Evolutionary conservation across 2,888 invertebrate genomes (phyloP).

Genomic region (Eupithecia dodoneata): DNA sequence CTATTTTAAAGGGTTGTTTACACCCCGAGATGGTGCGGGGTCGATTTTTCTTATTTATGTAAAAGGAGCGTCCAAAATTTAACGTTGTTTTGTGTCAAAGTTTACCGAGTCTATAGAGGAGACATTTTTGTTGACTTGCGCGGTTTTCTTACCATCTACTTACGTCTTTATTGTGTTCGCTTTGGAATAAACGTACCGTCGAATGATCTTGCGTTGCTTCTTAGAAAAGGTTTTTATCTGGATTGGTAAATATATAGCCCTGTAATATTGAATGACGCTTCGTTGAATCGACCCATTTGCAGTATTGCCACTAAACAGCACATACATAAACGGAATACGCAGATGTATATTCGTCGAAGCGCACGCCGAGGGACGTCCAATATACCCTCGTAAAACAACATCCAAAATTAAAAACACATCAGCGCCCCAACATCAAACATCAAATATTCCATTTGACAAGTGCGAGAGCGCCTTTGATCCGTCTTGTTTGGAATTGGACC

Average conservation of each 20-base stretch:
- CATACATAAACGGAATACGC: constrained; percentile 25
- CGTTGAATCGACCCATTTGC: not conserved
- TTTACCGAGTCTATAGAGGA: constrained; percentile 5
- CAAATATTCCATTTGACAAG: constrained; percentile 81
- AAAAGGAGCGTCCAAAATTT: constrained; percentile 39
- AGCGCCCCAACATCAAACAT: constrained; percentile 63
- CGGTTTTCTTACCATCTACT: not conserved
- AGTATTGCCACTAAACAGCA: constrained; percentile 10
- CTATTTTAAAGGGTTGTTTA: constrained; percentile 80
- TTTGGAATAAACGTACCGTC: not conserved
- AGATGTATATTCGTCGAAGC: constrained; percentile 29
- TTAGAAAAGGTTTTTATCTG: not conserved
- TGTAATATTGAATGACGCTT: not conserved
- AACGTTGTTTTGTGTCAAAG: constrained; percentile 29
- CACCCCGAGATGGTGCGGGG: constrained; percentile 57
- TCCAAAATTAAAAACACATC: constrained; percentile 60
- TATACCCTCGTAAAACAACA: constrained; percentile 52
- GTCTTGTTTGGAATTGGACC: constrained; percentile 66
- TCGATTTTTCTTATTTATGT: constrained; percentile 46
- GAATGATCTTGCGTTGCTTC: not conserved
- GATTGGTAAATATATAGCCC: not conserved
- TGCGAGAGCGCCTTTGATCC: constrained; percentile 74
- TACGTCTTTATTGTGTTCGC: not conserved
- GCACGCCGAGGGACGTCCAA: constrained; percentile 35
- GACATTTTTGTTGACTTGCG: constrained; percentile 1